Evolutionary conservation across 1,140 invertebrate species (phyloP).

Genomic region (Drosophila willistoni): DNA sequence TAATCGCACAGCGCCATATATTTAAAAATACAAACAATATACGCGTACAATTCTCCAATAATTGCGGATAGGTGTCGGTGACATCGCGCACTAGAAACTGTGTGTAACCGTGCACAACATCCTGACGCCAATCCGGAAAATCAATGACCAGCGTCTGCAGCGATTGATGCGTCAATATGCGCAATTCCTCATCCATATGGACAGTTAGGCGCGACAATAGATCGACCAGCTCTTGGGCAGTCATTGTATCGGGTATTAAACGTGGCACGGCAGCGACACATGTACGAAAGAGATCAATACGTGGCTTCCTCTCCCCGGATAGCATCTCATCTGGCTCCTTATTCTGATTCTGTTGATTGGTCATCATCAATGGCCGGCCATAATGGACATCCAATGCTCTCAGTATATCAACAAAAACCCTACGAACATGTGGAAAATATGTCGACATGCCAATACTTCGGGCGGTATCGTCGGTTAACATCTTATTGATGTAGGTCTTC

Average conservation of each 20-base stretch:
- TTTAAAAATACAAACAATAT: slow-evolving; percentile 96
- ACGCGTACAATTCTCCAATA: slow-evolving; percentile 96
- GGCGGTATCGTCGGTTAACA: slow-evolving; percentile 97
- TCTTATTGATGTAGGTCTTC: slow-evolving; percentile 98
- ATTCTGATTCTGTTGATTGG: slow-evolving; percentile 97
- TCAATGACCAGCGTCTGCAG: slow-evolving; percentile 97
- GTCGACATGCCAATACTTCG: slow-evolving; percentile 97
- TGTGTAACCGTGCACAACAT: slow-evolving; percentile 96
- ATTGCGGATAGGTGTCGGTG: slow-evolving; percentile 92
- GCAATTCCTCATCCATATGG: slow-evolving; percentile 95
- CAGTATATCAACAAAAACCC: slow-evolving; percentile 98
- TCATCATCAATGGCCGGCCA: slow-evolving; percentile 97
- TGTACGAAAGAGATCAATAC: slow-evolving; percentile 98
- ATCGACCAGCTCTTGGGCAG: slow-evolving; percentile 95
- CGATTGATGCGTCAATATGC: slow-evolving; percentile 96
- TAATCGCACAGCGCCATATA: slow-evolving; percentile 94
- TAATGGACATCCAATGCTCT: slow-evolving; percentile 98
- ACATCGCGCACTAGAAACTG: slow-evolving; percentile 97
- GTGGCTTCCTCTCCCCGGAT: slow-evolving; percentile 98
- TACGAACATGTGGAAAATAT: slow-evolving; percentile 97
- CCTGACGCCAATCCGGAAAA: slow-evolving; percentile 98
- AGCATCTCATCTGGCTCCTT: slow-evolving; percentile 98
- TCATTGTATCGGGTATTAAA: slow-evolving; percentile 98
- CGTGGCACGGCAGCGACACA: slow-evolving; percentile 99
- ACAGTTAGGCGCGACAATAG: slow-evolving; percentile 95